These are phyloP conservation scores for Lepidothrix coronata DNA, from an alignment of 2,113 vertebrate genomes.

Conservation along the genomic window DNA sequence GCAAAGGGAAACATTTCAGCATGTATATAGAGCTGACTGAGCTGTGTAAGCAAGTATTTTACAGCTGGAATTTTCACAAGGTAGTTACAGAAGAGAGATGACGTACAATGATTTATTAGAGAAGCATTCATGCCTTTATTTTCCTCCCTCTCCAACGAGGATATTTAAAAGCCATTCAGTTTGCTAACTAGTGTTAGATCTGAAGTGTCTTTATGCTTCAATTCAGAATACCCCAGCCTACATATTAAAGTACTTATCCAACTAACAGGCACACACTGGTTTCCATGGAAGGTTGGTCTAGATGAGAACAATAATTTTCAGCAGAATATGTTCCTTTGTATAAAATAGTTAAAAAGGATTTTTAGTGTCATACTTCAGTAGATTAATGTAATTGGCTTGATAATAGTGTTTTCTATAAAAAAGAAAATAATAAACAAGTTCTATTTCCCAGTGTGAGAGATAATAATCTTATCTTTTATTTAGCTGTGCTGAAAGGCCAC, in stretches of 20 bases:
- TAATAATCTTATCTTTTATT: not conserved
- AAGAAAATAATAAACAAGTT: not conserved
- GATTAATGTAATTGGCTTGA: not conserved
- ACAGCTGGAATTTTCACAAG: not conserved
- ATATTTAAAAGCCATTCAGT: not conserved
- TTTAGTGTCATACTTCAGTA: not conserved
- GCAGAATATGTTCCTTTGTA: not conserved
- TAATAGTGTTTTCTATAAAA: not conserved
- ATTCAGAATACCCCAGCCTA: not conserved
- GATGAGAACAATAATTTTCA: not conserved
- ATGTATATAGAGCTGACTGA: not conserved
- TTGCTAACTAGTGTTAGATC: not conserved
- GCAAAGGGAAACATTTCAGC: not conserved
- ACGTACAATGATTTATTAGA: not conserved
- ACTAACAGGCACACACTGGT: not conserved
- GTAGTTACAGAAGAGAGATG: not conserved
- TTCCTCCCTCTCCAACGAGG: not conserved
- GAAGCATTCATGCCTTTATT: not conserved
- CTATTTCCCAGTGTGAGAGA: not conserved
- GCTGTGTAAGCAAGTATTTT: slow-evolving; percentile 5
- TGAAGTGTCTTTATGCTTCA: not conserved
- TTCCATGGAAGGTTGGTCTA: not conserved
- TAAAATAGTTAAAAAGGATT: not conserved
- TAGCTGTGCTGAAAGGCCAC: not conserved
- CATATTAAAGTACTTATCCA: not conserved